phyloP scores from a whole-genome alignment of 2,888 invertebrate species.

The Eupeodes latifasciatus region DNA sequence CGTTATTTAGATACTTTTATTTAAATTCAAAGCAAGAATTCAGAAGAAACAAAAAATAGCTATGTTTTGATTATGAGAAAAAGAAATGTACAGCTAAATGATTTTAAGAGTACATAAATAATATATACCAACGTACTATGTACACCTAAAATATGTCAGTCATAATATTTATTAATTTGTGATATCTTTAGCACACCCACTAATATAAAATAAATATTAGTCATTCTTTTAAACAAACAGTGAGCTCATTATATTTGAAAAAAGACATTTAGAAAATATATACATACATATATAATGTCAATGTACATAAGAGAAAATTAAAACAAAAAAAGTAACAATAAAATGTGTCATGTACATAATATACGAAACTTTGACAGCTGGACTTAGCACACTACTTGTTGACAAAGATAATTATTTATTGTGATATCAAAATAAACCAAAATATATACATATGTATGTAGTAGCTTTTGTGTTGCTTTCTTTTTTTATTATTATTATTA shows the following conservation, averaged over 20 bases:
- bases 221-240: slow-evolving; percentile 26
- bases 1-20: no score
- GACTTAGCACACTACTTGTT: background rate
- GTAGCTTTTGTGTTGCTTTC: background rate
- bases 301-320: background rate
- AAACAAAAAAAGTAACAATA: background rate
- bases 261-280: background rate
- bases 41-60: background rate
- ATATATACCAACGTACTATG: background rate
- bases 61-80: background rate
- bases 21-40: no score
- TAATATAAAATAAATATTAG: slow-evolving; percentile 19
- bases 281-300: background rate
- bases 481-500: background rate
- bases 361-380: background rate
- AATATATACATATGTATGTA: background rate
- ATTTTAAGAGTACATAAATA: background rate
- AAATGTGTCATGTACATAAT: background rate
- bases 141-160: background rate
- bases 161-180: slow-evolving; percentile 2
- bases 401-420: background rate
- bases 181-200: slow-evolving; percentile 28
- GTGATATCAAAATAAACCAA: background rate
- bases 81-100: background rate
- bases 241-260: slow-evolving; percentile 21